phyloP scores from a whole-genome alignment of 2,888 invertebrate genomes.

The Chrysolina americana region DNA sequence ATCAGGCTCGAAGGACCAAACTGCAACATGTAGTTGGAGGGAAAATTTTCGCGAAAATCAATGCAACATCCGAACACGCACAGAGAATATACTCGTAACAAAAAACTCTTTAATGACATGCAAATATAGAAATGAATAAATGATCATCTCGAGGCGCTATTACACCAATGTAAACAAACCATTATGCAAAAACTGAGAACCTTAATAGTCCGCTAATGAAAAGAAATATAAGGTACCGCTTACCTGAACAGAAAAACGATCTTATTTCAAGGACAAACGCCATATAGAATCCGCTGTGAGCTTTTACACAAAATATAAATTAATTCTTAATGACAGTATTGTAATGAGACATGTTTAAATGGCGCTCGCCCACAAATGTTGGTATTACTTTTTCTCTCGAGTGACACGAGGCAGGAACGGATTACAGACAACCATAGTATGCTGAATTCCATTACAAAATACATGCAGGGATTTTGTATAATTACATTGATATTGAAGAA shows the following conservation, averaged over 20 bases:
- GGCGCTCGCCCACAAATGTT: constrained; percentile 31
- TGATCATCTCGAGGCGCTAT: constrained; percentile 25
- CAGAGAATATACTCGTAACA: too few species aligned
- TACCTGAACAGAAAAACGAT: constrained; percentile 28
- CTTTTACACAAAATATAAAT: constrained; percentile 32
- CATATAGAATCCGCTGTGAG: constrained; percentile 26
- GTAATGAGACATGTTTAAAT: constrained; percentile 25
- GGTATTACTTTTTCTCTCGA: constrained; percentile 5
- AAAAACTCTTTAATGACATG: not conserved
- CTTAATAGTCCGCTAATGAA: constrained; percentile 14
- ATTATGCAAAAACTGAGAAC: constrained; percentile 27
- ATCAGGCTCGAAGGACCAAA: constrained; percentile 14
- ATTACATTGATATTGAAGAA: too few species aligned
- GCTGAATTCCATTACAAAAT: too few species aligned
- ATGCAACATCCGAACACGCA: not conserved
- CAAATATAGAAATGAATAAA: constrained; percentile 15
- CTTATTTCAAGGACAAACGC: constrained; percentile 33
- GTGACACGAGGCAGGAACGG: constrained; percentile 7
- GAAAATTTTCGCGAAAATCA: not conserved
- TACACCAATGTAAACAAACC: constrained; percentile 30
- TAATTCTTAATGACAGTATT: constrained; percentile 36
- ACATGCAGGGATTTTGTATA: too few species aligned
- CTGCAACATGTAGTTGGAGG: not conserved
- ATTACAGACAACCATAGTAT: not conserved
- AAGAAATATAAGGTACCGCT: constrained; percentile 28